Percentiles rank a stretch among this genome's conserved stretches.
phyloP scores from a whole-genome alignment of 2,888 invertebrate genomes.

The Drosophila vallismaia region DNA sequence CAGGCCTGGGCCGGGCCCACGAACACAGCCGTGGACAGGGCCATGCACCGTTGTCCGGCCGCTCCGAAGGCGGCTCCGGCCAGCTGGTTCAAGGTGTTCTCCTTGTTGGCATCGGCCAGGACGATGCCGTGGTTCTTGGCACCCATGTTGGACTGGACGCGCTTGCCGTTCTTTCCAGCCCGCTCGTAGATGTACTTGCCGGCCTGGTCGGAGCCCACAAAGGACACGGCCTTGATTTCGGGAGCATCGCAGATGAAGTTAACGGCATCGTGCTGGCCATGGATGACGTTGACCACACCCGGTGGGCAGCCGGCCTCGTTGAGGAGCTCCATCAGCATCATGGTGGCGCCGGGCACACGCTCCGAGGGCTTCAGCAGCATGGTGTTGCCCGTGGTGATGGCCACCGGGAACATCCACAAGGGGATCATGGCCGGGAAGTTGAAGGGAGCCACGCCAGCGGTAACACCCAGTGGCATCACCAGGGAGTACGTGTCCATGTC shows the following conservation, averaged over 20 bases:
- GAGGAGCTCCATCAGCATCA: conserved; percentile 96
- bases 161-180: conserved; percentile 95
- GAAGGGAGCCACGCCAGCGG: conserved; percentile 98
- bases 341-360: conserved; percentile 97
- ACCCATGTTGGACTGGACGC: conserved; percentile 99
- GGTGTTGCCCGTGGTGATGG: conserved; percentile 96
- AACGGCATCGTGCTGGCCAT: conserved; percentile 97
- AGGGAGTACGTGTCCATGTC: conserved; percentile 99
- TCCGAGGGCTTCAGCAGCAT: conserved; percentile 98
- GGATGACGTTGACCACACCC: conserved; percentile 98
- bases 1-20: conserved; percentile 93
- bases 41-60: conserved; percentile 99
- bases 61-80: conserved; percentile 99
- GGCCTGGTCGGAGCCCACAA: conserved; percentile 98
- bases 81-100: conserved; percentile 95
- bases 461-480: conserved; percentile 93
- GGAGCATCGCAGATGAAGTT: conserved; percentile 99
- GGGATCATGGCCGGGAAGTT: conserved; percentile 99
- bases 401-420: conserved; percentile 96
- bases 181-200: conserved; percentile 98
- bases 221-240: conserved; percentile 97
- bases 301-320: conserved; percentile 98
- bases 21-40: conserved; percentile 88
- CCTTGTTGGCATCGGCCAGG: conserved; percentile 98
- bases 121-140: conserved; percentile 99